A percentile compares a stretch with the other conserved stretches of the same genome.
These are phyloP conservation scores for Blera fallax DNA, from an alignment of 2,888 invertebrate genomes.

Conservation along the genomic window DNA sequence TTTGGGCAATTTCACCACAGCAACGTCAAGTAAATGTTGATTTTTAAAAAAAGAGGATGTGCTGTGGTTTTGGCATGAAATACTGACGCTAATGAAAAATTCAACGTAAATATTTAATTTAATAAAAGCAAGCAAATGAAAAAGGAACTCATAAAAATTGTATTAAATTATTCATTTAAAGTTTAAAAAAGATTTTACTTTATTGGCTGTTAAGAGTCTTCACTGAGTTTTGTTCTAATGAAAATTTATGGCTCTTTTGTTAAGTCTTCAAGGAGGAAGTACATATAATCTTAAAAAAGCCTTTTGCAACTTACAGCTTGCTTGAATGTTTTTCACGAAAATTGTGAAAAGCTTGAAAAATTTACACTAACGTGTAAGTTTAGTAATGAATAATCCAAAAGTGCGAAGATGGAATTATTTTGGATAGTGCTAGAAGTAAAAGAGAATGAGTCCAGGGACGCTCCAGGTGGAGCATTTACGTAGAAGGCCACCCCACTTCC, in stretches of 20 bases:
- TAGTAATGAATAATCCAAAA: no score
- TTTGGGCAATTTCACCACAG: neutral
- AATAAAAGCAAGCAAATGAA: neutral
- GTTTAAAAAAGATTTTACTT: neutral
- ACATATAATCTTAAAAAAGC: neutral
- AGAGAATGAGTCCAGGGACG: no score
- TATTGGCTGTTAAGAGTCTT: neutral
- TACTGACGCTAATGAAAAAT: no score
- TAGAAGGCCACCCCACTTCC: no score
- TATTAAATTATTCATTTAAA: neutral
- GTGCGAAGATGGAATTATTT: no score
- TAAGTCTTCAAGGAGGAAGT: neutral
- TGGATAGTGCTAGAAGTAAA: no score
- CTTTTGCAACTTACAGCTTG: no score
- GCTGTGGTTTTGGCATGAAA: neutral
- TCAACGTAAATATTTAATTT: neutral
- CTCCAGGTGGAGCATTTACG: no score
- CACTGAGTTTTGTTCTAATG: neutral
- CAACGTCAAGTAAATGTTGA: neutral
- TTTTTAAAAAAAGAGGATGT: neutral
- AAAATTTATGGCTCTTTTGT: neutral
- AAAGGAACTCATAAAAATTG: neutral
- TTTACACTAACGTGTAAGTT: no score
- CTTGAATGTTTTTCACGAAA: no score
- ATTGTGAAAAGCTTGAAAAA: no score